Conservation (phyloP, 2,113 vertebrate genomes). For the Lagopus leucura region DNA sequence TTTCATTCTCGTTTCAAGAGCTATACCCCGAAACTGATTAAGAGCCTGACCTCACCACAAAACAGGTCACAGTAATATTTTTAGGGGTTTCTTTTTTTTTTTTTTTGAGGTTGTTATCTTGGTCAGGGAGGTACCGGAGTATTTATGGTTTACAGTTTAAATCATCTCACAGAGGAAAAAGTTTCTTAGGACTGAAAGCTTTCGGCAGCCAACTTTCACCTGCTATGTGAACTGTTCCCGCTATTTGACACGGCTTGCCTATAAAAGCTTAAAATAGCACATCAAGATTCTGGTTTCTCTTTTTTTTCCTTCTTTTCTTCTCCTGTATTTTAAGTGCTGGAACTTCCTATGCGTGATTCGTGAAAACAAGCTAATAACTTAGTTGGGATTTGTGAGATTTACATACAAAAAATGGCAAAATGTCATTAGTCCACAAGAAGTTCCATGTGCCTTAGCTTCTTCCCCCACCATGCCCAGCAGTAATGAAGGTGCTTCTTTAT, state of each 20-base stretch:
- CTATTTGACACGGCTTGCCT: conserved; percentile 39
- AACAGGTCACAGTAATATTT: conserved; percentile 66
- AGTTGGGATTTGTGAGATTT: neutral
- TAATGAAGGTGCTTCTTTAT: neutral
- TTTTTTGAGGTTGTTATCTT: conserved; percentile 35
- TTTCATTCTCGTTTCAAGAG: conserved; percentile 79
- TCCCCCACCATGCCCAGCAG: neutral
- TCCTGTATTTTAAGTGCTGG: conserved; percentile 1
- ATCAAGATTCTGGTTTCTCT: conserved; percentile 18
- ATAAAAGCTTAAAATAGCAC: conserved; percentile 47
- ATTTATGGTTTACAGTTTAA: conserved; percentile 70
- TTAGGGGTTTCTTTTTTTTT: conserved; percentile 37
- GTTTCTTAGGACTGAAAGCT: conserved; percentile 61
- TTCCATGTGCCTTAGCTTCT: neutral
- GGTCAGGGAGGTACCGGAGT: conserved; percentile 57
- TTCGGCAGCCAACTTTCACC: conserved; percentile 64
- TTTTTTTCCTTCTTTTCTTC: neutral
- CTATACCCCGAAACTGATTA: conserved; percentile 76
- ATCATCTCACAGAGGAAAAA: conserved; percentile 64
- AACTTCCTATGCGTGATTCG: conserved; percentile 4
- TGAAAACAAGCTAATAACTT: neutral
- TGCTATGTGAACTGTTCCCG: conserved; percentile 43
- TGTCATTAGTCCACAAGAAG: neutral
- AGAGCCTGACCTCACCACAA: conserved; percentile 68
- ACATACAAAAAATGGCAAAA: neutral